A percentile compares a stretch with the other conserved stretches of the same genome.
Evolutionary conservation across 2,797 vertebrate species (phyloP).

Genomic region (Enteromius radiatus): DNA sequence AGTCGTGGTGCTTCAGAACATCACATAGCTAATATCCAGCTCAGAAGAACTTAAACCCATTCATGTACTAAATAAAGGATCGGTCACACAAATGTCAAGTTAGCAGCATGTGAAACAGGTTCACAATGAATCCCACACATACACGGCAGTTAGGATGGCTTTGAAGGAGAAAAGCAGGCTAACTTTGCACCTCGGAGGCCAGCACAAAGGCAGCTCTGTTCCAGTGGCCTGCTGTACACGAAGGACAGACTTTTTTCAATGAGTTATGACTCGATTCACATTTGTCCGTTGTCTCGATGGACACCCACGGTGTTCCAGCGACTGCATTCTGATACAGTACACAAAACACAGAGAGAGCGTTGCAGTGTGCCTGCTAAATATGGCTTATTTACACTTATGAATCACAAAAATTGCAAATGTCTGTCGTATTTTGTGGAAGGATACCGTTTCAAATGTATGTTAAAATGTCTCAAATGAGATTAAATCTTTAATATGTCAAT

Average conservation of each 20-base stretch:
- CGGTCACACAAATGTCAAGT: slow-evolving; percentile 18
- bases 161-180: slow-evolving; percentile 48
- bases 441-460: not conserved
- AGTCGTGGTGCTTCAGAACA: not conserved
- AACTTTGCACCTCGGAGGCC: slow-evolving; percentile 23
- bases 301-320: slow-evolving; percentile 69
- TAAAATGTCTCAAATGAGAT: not conserved
- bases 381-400: slow-evolving; percentile 45
- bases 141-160: slow-evolving; percentile 34
- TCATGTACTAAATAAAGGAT: slow-evolving; percentile 30
- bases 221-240: slow-evolving; percentile 45
- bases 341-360: slow-evolving; percentile 53
- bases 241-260: slow-evolving; percentile 66
- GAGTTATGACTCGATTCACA: slow-evolving; percentile 73
- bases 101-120: slow-evolving; percentile 30
- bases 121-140: slow-evolving; percentile 44
- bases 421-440: not conserved
- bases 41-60: slow-evolving; percentile 9
- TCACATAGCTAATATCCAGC: not conserved
- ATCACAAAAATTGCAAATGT: not conserved
- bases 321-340: slow-evolving; percentile 53
- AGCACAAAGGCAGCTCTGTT: slow-evolving; percentile 66
- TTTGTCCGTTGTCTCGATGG: slow-evolving; percentile 67
- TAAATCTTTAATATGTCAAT: not conserved
- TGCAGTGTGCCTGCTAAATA: slow-evolving; percentile 50